A percentile compares a stretch with the other conserved stretches of the same genome.
Evolutionary conservation across 2,113 vertebrate species (phyloP).

Genomic region (Calyptomena viridis): DNA sequence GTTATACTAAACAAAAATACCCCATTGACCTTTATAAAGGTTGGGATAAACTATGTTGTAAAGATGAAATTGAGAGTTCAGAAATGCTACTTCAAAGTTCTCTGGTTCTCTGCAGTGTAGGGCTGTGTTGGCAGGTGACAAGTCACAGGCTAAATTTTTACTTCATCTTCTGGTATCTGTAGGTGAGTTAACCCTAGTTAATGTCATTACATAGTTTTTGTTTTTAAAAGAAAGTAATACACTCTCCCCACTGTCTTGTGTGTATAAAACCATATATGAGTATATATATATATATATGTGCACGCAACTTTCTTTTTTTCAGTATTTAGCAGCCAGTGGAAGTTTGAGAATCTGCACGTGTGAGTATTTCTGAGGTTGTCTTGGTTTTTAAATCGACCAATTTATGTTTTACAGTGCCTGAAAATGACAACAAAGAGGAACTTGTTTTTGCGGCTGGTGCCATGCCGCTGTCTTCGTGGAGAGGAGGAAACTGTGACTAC

Average conservation of each 20-base stretch:
- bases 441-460: constrained; percentile 94
- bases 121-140: neutral
- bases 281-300: too few species aligned
- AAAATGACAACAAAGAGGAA: constrained; percentile 96
- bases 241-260: fast-evolving
- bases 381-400: neutral
- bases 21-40: neutral
- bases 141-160: neutral
- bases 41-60: neutral
- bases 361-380: neutral
- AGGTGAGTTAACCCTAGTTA: neutral
- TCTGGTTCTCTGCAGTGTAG: neutral
- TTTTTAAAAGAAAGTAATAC: neutral
- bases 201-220: neutral
- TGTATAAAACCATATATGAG: too few species aligned
- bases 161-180: neutral
- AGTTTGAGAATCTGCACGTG: neutral
- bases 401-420: constrained; percentile 76
- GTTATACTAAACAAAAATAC: neutral
- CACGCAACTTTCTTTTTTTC: neutral
- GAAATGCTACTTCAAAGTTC: neutral
- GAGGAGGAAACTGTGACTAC: constrained; percentile 95
- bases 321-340: neutral
- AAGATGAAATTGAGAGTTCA: neutral
- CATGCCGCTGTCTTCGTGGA: constrained; percentile 95